Evolutionary conservation across 1,140 invertebrate genomes (phyloP), one percentile per base, ranked within the genome.

Genomic region (Phymastichus coffea): DNA sequence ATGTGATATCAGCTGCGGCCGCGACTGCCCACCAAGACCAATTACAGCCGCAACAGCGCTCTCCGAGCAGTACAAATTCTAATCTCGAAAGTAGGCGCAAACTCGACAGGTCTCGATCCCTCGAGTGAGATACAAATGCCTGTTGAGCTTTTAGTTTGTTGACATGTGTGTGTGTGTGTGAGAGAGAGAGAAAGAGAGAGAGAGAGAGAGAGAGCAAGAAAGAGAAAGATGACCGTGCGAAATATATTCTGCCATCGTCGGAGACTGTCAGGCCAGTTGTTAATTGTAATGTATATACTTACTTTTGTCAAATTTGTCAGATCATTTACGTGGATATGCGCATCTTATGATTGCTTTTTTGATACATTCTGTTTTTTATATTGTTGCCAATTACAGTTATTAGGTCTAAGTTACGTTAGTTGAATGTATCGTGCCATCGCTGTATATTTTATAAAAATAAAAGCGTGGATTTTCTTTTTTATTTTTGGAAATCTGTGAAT

Each of bases 11-110:
- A 75, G 70, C 68, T 63, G 66, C 69, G 67, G 70, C 70, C 57
- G 59, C 38, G 66, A 67, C 62, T 66, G 22, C 22, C 14, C 25
- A 22, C 2, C 30, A 41, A 35, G 26, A 43, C 12, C 48, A 54
- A 65, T 37, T 26, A 14, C 33, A 47, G 30, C n/a, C n/a, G n/a
- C 40, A 46, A 4, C 47, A 44, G 19, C 47, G 20, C 4, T 57
- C 53, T 54, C 61, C 66, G 63, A 66, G 55, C 63, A 73, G 68
- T 70, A 69, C 70, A 69, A 75, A 72, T 72, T 71, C 66, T 68
- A 76, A 76, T 74, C 59, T 72, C 76, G 77, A 77, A 79, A 77
- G 75, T 78, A 75, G 75, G 71, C 68, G 70, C 68, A 78, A 75
- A 72, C 69, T 78, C 70, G 75, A 77, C 64, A 77, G 76, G 63